Conservation (phyloP, 1,140 invertebrate species). For the Camponotus floridanus region DNA sequence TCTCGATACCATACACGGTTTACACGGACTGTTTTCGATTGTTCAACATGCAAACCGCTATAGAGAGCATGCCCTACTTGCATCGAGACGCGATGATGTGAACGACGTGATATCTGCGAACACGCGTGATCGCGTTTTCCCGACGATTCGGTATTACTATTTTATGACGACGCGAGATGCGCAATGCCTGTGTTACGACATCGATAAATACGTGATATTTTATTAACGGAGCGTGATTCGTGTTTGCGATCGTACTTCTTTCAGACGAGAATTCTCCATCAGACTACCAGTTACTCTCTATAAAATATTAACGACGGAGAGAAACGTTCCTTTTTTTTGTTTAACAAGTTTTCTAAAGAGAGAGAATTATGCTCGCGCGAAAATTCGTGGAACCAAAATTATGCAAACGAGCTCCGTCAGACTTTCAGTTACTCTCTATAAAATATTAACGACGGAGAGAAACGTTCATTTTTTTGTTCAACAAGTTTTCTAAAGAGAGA, state of each 20-base stretch:
- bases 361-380: neutral
- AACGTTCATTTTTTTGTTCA: neutral
- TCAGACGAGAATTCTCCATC: neutral
- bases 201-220: conserved; percentile 47
- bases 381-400: conserved; percentile 38
- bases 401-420: conserved; percentile 55
- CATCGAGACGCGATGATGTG: conserved; percentile 34
- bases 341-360: neutral
- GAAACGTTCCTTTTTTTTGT: neutral
- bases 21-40: conserved; percentile 71
- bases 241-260: neutral
- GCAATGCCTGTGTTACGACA: conserved; percentile 35
- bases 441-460: neutral
- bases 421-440: neutral
- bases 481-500: neutral
- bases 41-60: conserved; percentile 71
- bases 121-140: conserved; percentile 56
- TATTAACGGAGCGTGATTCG: neutral
- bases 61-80: conserved; percentile 70
- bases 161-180: conserved; percentile 24
- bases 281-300: neutral
- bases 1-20: neutral
- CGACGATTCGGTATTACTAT: conserved; percentile 33
- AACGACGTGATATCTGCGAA: neutral
- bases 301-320: neutral